These are phyloP conservation scores for Dynastes hyllus DNA, from an alignment of 2,888 invertebrate genomes.

Conservation along the genomic window DNA sequence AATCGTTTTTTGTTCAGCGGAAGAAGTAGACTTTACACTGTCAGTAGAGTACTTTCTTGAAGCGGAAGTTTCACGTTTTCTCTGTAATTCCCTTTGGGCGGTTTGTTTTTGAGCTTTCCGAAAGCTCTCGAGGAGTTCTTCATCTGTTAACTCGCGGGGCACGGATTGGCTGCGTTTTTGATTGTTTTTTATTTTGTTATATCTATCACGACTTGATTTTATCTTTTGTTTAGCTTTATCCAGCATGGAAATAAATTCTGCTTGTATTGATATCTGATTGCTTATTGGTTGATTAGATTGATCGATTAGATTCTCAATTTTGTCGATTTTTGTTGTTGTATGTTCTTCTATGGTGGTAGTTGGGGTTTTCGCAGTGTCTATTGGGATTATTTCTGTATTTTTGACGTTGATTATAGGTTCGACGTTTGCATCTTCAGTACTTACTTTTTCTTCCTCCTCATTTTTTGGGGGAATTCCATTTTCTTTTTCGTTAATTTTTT, in stretches of 20 bases:
- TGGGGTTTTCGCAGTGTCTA: background rate
- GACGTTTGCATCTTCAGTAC: background rate
- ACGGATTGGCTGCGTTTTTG: conserved; percentile 75
- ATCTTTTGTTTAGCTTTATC: conserved; percentile 67
- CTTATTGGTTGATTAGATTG: conserved; percentile 59
- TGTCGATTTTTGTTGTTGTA: conserved; percentile 9
- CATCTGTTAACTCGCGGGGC: conserved; percentile 74
- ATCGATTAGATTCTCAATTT: conserved; percentile 61
- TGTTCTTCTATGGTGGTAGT: too few species aligned
- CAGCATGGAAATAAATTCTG: conserved; percentile 64
- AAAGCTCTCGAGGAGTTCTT: conserved; percentile 75
- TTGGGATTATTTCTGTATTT: background rate
- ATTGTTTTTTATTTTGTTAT: conserved; percentile 47
- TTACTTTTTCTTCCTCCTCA: background rate
- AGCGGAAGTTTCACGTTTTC: conserved; percentile 30
- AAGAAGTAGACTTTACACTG: conserved; percentile 57
- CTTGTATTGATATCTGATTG: conserved; percentile 53
- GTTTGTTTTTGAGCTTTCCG: conserved; percentile 69
- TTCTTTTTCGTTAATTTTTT: background rate
- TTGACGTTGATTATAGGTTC: background rate
- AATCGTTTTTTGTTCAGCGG: conserved; percentile 60
- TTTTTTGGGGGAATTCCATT: conserved; percentile 48
- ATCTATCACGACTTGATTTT: conserved; percentile 46
- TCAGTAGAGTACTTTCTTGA: conserved; percentile 62
- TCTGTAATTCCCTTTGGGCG: conserved; percentile 68